A percentile compares a stretch with the other conserved stretches of the same genome.
Conservation (phyloP, 1,140 invertebrate species). For the Drosophila truncata region DNA sequence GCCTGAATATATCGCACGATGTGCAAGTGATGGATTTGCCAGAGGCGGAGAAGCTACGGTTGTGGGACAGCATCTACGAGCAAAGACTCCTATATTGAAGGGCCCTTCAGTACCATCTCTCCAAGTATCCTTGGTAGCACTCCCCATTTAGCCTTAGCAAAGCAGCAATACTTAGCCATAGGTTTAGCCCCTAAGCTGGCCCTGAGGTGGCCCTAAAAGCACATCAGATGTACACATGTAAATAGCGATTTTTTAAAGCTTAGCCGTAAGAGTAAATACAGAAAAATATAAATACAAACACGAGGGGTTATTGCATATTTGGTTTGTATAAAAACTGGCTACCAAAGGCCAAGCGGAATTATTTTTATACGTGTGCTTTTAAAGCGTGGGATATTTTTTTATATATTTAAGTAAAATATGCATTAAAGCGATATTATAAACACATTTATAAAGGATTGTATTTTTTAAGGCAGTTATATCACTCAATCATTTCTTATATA, state of each 20-base stretch:
- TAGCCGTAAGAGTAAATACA: constrained; percentile 47
- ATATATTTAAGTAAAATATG: too few species aligned
- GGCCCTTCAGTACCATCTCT: neutral
- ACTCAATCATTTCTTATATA: neutral
- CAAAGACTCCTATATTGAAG: constrained; percentile 59
- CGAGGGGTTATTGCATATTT: constrained; percentile 3
- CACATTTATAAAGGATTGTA: too few species aligned
- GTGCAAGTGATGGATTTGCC: constrained; percentile 85
- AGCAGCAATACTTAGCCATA: constrained; percentile 15
- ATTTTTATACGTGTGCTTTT: neutral
- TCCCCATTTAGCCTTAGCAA: constrained; percentile 31
- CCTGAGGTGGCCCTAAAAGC: constrained; percentile 65
- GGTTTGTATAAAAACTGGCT: constrained; percentile 18
- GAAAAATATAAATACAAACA: constrained; percentile 17
- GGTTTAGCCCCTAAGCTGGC: constrained; percentile 55
- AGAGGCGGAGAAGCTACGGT: constrained; percentile 84
- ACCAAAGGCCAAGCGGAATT: constrained; percentile 5
- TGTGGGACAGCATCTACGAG: constrained; percentile 85
- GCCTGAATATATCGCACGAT: constrained; percentile 85
- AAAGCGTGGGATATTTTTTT: neutral
- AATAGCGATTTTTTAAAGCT: constrained; percentile 62
- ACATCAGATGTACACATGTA: constrained; percentile 69
- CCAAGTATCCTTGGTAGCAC: neutral
- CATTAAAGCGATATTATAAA: neutral
- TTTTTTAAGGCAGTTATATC: neutral